Evolutionary conservation across 2,888 invertebrate species (phyloP).

Genomic region (Penaeus monodon): DNA sequence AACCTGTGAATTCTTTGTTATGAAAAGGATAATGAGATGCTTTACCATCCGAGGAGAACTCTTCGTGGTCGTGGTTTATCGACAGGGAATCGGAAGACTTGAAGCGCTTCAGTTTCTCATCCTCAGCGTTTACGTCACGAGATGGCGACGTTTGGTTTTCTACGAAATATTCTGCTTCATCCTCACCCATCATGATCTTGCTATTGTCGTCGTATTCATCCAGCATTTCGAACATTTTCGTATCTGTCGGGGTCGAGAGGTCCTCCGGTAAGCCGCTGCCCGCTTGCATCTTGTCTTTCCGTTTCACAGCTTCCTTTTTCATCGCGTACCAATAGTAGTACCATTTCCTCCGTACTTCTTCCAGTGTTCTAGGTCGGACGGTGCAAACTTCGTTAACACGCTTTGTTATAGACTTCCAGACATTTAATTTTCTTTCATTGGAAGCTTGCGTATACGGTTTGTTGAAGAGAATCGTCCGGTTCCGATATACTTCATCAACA

Average conservation of each 20-base stretch:
- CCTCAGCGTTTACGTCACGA: no score
- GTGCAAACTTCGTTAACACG: slow-evolving; percentile 18
- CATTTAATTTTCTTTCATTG: slow-evolving; percentile 23
- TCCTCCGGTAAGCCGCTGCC: background rate
- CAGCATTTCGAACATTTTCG: slow-evolving; percentile 24
- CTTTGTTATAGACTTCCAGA: slow-evolving; percentile 25
- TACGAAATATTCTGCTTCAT: no score
- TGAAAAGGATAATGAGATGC: no score
- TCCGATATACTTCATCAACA: slow-evolving; percentile 32
- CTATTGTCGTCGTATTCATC: background rate
- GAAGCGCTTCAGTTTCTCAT: no score
- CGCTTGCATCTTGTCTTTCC: slow-evolving; percentile 22
- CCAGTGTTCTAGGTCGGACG: slow-evolving; percentile 25
- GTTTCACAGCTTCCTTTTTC: slow-evolving; percentile 16
- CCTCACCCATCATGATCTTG: no score
- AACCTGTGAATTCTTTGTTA: no score
- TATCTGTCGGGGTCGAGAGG: slow-evolving; percentile 6
- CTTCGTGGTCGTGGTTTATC: no score
- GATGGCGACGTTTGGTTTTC: no score
- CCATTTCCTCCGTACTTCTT: slow-evolving; percentile 37
- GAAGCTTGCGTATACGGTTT: slow-evolving; percentile 9
- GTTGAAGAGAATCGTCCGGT: slow-evolving; percentile 23
- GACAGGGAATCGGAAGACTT: no score
- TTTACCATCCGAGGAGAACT: no score
- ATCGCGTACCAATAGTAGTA: slow-evolving; percentile 33